Evolutionary conservation across 2,888 invertebrate genomes (phyloP), one percentile per base, ranked within the genome.

Genomic region (Nomada goodeniana): DNA sequence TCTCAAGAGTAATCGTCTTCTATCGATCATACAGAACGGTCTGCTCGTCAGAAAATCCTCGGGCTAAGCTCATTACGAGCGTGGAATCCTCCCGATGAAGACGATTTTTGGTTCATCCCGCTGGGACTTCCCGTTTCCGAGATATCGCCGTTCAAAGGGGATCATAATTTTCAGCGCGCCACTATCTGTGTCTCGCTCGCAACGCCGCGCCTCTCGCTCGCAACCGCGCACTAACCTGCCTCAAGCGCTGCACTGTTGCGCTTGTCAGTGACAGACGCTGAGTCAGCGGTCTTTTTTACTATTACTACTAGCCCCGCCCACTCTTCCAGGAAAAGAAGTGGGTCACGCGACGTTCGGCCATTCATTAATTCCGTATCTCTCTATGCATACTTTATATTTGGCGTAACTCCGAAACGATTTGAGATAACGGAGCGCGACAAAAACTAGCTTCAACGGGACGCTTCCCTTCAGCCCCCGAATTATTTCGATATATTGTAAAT

Each of bases 341-440:
- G 26, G 44, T 55, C 64, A 64, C 50, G 50, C n/a, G 3, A 29
- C 15, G 15, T 52, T 29, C 44, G 26, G 15, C 18, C 20, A 20
- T 47, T 47, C 60, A 60, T 71, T 47, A 42, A 11, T 2, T 23
- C n/a, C 4, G 10, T 20, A 26, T 5, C 2, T 13, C 20, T 15
- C 20, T 60, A 29, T 47, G 20, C 29, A 11, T 18, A 15, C 15
- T 13, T 15, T 15, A 15, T 13, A 29, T 73, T 76, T 47, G 20
- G 23, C 2, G 11, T 61, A 61, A 61, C 61, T 73, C 20, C 13
- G 11, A 7, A 53, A 44, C 55, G 53, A 44, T 60, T 76, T 7
- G n/a, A 76, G 61, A 72, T 72, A 76, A 55, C 76, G 26, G 13
- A 15, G 26, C 20, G 60, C 20, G 52, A 59, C 29, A 29, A 60